A percentile compares a stretch with the other conserved stretches of the same genome.
phyloP scores from a whole-genome alignment of 2,797 vertebrate species.

The Novumbra hubbsi region DNA sequence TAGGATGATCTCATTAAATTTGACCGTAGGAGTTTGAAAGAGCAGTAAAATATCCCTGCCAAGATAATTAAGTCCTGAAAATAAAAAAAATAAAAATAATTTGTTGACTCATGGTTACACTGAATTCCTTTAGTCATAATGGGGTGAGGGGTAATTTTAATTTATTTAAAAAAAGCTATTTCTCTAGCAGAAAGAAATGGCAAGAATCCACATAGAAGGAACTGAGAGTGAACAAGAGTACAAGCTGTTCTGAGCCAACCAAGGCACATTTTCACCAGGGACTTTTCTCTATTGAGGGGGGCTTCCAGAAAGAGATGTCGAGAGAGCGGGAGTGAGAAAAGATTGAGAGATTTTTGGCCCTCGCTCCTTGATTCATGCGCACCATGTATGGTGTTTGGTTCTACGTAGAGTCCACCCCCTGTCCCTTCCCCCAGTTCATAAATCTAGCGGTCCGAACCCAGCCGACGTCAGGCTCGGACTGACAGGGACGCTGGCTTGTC shows the following conservation, averaged over 20 bases:
- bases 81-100: background rate
- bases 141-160: background rate
- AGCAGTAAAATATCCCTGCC: background rate
- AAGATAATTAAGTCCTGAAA: slow-evolving; percentile 2
- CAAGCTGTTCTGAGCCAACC: background rate
- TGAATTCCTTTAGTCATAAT: background rate
- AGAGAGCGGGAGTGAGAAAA: slow-evolving; percentile 14
- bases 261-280: slow-evolving; percentile 7
- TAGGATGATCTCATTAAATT: slow-evolving; percentile 7
- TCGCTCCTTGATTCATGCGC: slow-evolving; percentile 54
- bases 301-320: slow-evolving; percentile 17
- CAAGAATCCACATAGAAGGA: background rate
- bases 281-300: slow-evolving; percentile 17
- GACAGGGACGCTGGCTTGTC: slow-evolving; percentile 25
- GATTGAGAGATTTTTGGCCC: background rate
- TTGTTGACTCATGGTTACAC: background rate
- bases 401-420: slow-evolving; percentile 43
- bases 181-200: background rate
- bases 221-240: slow-evolving; percentile 3
- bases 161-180: background rate
- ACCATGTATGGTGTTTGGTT: slow-evolving; percentile 80
- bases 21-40: background rate
- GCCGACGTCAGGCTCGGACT: slow-evolving; percentile 51
- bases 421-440: slow-evolving; percentile 32
- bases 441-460: slow-evolving; percentile 37